A percentile compares a stretch with the other conserved stretches of the same genome.
phyloP scores from a whole-genome alignment of 2,888 invertebrate genomes.

The Nyleta sp. region DNA sequence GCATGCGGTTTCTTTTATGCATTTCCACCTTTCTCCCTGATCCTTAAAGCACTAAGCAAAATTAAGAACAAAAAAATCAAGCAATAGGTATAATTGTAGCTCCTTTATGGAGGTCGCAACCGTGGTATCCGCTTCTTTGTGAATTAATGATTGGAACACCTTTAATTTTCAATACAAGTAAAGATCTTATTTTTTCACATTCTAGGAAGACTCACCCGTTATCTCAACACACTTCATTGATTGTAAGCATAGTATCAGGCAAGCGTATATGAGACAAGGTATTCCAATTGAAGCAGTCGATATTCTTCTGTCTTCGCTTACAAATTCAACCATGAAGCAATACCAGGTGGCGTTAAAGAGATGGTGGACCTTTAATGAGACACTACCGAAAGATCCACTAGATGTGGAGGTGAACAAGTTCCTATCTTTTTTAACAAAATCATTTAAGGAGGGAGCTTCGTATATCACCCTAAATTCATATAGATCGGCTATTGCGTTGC shows the following conservation, averaged over 20 bases:
- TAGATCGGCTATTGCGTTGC: conserved; percentile 43
- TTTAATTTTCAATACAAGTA: not conserved
- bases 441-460: conserved; percentile 12
- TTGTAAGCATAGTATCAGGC: conserved; percentile 10
- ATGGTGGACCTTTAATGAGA: conserved; percentile 3
- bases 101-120: not conserved
- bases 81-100: conserved; percentile 42
- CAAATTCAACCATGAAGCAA: not conserved
- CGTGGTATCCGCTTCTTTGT: conserved; percentile 1
- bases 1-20: conserved; percentile 52
- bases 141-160: not conserved
- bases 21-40: conserved; percentile 37
- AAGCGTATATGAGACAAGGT: conserved; percentile 3
- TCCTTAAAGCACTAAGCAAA: conserved; percentile 47
- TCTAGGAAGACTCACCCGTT: conserved; percentile 3
- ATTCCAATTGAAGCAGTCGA: not conserved
- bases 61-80: conserved; percentile 66
- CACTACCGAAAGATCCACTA: conserved; percentile 9
- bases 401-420: not conserved
- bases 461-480: conserved; percentile 27
- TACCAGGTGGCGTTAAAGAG: conserved; percentile 1
- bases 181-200: conserved; percentile 1
- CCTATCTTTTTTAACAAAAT: conserved; percentile 21
- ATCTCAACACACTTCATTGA: not conserved
- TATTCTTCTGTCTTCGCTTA: not conserved